Percentiles rank a stretch among this genome's conserved stretches.
phyloP scores from a whole-genome alignment of 2,888 invertebrate species.

The Pelosia muscerda region DNA sequence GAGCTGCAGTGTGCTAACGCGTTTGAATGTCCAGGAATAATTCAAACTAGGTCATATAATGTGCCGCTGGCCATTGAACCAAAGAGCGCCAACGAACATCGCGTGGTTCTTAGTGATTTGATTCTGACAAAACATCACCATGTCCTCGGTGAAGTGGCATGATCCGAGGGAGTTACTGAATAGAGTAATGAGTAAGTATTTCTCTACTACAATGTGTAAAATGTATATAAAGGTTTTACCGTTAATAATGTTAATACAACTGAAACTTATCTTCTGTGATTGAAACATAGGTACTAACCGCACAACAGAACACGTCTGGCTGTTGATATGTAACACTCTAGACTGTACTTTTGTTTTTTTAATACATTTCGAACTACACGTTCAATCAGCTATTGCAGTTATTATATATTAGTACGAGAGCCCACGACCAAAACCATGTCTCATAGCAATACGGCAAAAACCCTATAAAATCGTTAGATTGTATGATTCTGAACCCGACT shows the following conservation, averaged over 20 bases:
- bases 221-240: background rate
- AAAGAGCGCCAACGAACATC: background rate
- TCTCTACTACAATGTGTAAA: background rate
- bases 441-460: too few relatives aligned
- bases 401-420: too few relatives aligned
- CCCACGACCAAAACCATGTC: too few relatives aligned
- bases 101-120: background rate
- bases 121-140: background rate
- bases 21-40: background rate
- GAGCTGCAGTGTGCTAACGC: background rate
- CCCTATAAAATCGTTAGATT: too few relatives aligned
- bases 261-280: background rate
- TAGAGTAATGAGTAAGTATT: background rate
- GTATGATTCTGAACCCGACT: too few relatives aligned
- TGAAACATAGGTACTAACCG: background rate
- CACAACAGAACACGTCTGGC: background rate
- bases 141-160: constrained; percentile 4
- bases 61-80: background rate
- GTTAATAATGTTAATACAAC: background rate
- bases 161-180: background rate
- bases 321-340: background rate
- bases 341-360: background rate
- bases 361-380: too few relatives aligned
- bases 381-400: background rate
- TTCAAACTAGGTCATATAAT: background rate